Evolutionary conservation across 2,113 vertebrate species (phyloP), one percentile per base, ranked within the genome.

Genomic region (Epinephelus fuscoguttatus): DNA sequence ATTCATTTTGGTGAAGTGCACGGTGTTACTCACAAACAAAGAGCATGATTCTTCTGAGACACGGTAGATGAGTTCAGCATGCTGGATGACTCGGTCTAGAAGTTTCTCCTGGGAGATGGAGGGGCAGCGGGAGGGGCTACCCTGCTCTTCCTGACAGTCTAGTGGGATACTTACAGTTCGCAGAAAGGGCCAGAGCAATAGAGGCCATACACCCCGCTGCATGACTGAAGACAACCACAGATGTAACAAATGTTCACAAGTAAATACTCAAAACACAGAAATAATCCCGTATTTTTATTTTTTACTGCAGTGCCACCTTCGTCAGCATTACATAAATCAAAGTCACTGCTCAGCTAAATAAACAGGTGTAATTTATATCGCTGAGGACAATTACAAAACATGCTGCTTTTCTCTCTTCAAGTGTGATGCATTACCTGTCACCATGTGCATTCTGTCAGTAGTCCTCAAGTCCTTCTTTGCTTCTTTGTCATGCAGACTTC

Each of bases 71-170:
- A 96, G 92, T 90, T 96, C 94, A 8, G 94, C 91, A 9, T 95
- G 94, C 71, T 95, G 95, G 88, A 96, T 95, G 87, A 95, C 91
- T 70, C 95, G 92, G 78, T 96, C 94, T 7, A 96, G 92, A 60
- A 96, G 94, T 81, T 96, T 94, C 74, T 96, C 95, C 47, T 93
- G 93, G 70, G 95, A 94, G 84, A 96, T 95, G 63, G 93, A 93
- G 10, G 88, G 67, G 78, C 94, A 95, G 84, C 60, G 90, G 11
- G 55, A 45, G 17, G 85, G 37, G 45, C 81, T 80, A 33, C 86
- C 85, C 18, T 81, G 84, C 63, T 94, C 93, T 0, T 94, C 94
- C 47, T 61, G 90, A 45, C 94, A 96, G 80, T 95, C 94, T 27
- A 94, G 88, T 2, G 92, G 94, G 71, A 87, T 33, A 23, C 93